phyloP scores from a whole-genome alignment of 2,888 invertebrate genomes.

The Eretmocerus hayati region DNA sequence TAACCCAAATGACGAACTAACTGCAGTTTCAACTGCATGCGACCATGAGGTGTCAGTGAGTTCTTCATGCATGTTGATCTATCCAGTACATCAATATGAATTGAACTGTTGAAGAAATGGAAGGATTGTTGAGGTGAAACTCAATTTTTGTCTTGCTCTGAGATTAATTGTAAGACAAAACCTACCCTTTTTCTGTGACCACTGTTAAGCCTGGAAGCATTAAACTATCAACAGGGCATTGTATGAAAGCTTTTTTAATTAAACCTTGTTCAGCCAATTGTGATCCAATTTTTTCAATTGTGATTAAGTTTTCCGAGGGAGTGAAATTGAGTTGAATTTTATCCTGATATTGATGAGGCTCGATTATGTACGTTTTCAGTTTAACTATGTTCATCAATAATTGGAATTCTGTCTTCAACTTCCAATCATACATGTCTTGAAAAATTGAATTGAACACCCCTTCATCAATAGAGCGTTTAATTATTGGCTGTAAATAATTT shows the following conservation, averaged over 20 bases:
- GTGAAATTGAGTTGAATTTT: neutral
- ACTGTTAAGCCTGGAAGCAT: conserved; percentile 26
- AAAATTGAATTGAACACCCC: conserved; percentile 9
- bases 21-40: conserved; percentile 47
- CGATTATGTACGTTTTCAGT: conserved; percentile 10
- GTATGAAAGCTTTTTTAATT: conserved; percentile 28
- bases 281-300: conserved; percentile 2
- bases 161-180: neutral
- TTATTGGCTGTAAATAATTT: neutral
- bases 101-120: conserved; percentile 37
- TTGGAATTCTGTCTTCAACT: conserved; percentile 2
- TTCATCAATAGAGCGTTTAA: conserved; percentile 2
- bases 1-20: conserved; percentile 42
- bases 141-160: no score
- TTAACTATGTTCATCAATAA: conserved; percentile 9
- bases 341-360: neutral
- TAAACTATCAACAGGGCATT: conserved; percentile 25
- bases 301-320: conserved; percentile 4
- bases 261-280: neutral
- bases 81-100: conserved; percentile 48
- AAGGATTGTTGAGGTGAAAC: no score
- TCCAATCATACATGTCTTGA: conserved; percentile 9
- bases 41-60: conserved; percentile 39
- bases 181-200: conserved; percentile 16
- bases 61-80: conserved; percentile 42